Evolutionary conservation across 2,888 invertebrate species (phyloP).

Genomic region (Globia sparganii): DNA sequence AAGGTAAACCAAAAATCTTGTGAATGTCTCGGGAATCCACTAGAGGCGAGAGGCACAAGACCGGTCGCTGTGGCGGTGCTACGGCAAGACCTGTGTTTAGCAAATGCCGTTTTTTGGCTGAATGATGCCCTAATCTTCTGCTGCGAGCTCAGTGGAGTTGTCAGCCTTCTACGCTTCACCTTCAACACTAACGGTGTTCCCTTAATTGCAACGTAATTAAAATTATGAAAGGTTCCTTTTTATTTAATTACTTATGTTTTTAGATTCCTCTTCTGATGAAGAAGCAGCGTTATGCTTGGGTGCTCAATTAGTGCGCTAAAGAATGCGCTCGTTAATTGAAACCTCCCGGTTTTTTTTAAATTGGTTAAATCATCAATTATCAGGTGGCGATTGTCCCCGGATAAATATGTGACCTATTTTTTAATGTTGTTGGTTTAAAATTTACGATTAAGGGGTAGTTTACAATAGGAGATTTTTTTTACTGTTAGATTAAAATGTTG

Average conservation of each 20-base stretch:
- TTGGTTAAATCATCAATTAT: conserved; percentile 7
- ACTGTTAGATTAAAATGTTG: not conserved
- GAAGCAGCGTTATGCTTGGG: conserved; percentile 32
- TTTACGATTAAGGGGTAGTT: not conserved
- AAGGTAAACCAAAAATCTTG: no score
- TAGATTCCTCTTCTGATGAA: conserved; percentile 40
- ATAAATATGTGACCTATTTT: not conserved
- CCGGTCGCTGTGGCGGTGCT: no score
- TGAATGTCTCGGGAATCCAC: no score
- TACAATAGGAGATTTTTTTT: not conserved
- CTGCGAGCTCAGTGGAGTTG: not conserved
- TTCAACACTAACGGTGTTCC: conserved; percentile 24
- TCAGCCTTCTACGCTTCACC: conserved; percentile 32
- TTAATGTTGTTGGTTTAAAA: not conserved
- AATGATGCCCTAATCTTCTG: not conserved
- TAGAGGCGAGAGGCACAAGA: no score
- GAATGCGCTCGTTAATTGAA: conserved; percentile 38
- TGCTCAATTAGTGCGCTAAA: conserved; percentile 41
- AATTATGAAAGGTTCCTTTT: conserved; percentile 60
- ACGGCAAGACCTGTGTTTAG: no score
- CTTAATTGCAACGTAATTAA: conserved; percentile 68
- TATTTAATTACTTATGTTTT: conserved; percentile 62
- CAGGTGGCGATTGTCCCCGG: not conserved
- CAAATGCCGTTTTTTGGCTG: not conserved
- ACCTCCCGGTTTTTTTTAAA: conserved; percentile 10